Conservation (phyloP, 2,888 invertebrate species). For the Drosophila ustulata region DNA sequence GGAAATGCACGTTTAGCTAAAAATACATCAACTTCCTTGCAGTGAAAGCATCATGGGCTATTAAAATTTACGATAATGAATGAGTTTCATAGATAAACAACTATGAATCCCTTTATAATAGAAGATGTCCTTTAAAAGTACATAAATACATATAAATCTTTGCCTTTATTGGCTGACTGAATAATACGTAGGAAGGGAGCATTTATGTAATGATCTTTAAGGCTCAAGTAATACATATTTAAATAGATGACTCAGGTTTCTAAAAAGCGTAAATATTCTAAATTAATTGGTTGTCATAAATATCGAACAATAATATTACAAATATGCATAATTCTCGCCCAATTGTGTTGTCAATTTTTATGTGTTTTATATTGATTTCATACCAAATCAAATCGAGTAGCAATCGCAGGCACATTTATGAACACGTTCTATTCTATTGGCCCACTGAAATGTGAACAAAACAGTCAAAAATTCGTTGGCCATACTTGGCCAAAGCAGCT, state of each 20-base stretch:
- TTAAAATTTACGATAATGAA: not conserved
- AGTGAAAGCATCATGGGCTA: not conserved
- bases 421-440: constrained; percentile 56
- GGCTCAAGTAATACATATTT: not conserved
- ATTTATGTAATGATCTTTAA: not conserved
- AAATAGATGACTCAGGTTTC: not conserved
- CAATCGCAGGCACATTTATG: constrained; percentile 25
- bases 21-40: not conserved
- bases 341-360: not conserved
- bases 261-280: not conserved
- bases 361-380: constrained; percentile 1
- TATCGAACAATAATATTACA: not conserved
- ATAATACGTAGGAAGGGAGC: not conserved
- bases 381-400: constrained; percentile 38
- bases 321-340: not conserved
- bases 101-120: too few species aligned
- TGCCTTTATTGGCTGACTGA: too few species aligned
- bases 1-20: not conserved
- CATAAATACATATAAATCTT: too few species aligned
- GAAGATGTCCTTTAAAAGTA: too few species aligned
- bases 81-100: too few species aligned
- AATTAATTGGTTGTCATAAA: not conserved
- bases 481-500: constrained; percentile 40
- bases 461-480: constrained; percentile 49
- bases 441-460: constrained; percentile 67